These are phyloP conservation scores for Hesperophylax magnus DNA, from an alignment of 1,140 invertebrate species.

Conservation along the genomic window DNA sequence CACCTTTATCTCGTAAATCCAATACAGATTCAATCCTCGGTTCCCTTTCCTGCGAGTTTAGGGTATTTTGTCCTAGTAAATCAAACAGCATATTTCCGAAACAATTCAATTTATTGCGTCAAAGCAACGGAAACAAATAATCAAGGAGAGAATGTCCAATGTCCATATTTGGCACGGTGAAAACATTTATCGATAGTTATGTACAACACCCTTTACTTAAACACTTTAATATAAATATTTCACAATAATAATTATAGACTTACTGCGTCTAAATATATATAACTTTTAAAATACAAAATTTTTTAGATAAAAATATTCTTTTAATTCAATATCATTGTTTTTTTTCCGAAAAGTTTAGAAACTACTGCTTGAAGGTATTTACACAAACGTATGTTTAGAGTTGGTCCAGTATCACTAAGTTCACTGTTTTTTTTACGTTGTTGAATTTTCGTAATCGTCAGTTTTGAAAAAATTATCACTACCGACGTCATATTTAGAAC, in stretches of 20 bases:
- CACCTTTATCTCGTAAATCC: conserved; percentile 2
- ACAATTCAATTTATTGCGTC: conserved; percentile 40
- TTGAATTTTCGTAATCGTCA: conserved; percentile 52
- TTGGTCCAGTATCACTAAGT: conserved; percentile 17
- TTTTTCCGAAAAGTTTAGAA: neutral
- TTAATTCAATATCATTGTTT: neutral
- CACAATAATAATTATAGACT: conserved; percentile 32
- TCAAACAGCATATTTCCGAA: conserved; percentile 36
- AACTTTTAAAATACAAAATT: conserved; percentile 46
- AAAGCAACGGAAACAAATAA: conserved; percentile 34
- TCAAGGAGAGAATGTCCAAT: conserved; percentile 21
- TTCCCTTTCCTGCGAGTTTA: neutral
- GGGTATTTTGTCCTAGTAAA: conserved; percentile 17
- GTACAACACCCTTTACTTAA: conserved; percentile 34
- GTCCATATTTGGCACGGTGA: conserved; percentile 51
- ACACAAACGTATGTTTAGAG: conserved; percentile 29
- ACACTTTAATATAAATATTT: conserved; percentile 36
- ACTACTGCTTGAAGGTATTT: conserved; percentile 8
- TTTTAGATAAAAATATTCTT: conserved; percentile 47
- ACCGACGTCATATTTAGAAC: conserved; percentile 44
- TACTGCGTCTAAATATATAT: conserved; percentile 28
- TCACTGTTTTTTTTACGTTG: conserved; percentile 24
- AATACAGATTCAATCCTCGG: neutral
- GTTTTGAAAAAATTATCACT: conserved; percentile 46
- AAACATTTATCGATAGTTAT: conserved; percentile 40